A percentile compares a stretch with the other conserved stretches of the same genome.
phyloP scores from a whole-genome alignment of 2,113 vertebrate genomes.

The Clinocottus analis region DNA sequence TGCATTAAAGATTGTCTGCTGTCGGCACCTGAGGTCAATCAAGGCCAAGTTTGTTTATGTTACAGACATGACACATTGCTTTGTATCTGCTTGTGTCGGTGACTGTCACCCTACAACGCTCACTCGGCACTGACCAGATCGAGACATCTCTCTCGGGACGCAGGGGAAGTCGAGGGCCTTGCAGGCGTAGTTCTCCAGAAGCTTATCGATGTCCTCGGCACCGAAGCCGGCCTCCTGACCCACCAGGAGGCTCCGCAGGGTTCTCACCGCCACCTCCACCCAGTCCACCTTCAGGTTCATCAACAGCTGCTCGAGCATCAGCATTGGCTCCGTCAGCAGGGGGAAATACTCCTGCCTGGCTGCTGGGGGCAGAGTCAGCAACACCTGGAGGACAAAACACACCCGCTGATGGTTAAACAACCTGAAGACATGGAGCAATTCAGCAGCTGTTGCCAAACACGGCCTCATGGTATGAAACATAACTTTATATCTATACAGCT shows the following conservation, averaged over 20 bases:
- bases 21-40: no score
- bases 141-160: slow-evolving; percentile 85
- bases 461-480: background rate
- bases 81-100: background rate
- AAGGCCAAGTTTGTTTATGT: no score
- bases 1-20: no score
- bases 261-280: slow-evolving; percentile 86
- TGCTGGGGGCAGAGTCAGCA: slow-evolving; percentile 90
- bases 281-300: slow-evolving; percentile 99
- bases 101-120: background rate
- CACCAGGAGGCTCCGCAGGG: slow-evolving; percentile 85
- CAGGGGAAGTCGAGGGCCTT: slow-evolving; percentile 95
- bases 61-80: background rate
- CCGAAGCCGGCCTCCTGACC: slow-evolving; percentile 88
- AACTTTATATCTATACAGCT: no score
- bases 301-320: slow-evolving; percentile 96
- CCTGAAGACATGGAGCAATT: background rate
- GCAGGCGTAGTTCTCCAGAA: slow-evolving; percentile 90
- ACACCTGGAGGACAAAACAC: slow-evolving; percentile 80
- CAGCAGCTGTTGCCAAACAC: background rate
- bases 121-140: slow-evolving; percentile 85
- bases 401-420: background rate
- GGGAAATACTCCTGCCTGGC: slow-evolving; percentile 89
- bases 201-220: slow-evolving; percentile 85
- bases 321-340: slow-evolving; percentile 89